Conservation (phyloP, 2,797 vertebrate species). For the Thripadectes ignobilis region DNA sequence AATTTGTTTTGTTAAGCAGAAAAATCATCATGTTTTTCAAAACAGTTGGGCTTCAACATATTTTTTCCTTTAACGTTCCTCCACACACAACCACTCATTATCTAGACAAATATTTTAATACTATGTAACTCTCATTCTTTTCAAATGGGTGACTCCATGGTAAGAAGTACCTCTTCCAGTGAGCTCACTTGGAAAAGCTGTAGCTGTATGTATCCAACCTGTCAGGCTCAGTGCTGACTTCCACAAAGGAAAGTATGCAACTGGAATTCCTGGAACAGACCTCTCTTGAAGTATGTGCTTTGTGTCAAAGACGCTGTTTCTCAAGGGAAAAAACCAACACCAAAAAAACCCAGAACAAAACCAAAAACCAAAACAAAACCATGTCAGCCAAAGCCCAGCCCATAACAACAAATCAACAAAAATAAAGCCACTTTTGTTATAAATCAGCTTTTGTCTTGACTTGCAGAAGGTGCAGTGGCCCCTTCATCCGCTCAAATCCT, state of each 20-base stretch:
- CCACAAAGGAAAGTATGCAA: constrained; percentile 15
- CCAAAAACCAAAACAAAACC: not conserved
- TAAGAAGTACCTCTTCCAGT: constrained; percentile 3
- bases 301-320: not conserved
- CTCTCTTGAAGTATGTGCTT: not conserved
- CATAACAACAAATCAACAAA: not conserved
- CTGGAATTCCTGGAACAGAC: constrained; percentile 35
- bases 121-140: not conserved
- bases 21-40: not conserved
- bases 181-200: not conserved
- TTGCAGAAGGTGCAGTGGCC: constrained; percentile 4
- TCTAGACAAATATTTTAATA: constrained; percentile 24
- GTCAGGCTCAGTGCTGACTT: not conserved
- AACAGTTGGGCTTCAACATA: not conserved
- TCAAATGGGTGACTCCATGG: not conserved
- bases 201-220: not conserved
- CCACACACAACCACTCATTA: not conserved
- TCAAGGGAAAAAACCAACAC: not conserved
- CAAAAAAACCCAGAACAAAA: not conserved
- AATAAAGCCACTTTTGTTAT: not conserved
- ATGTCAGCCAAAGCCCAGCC: not conserved
- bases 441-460: constrained; percentile 22
- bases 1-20: not conserved
- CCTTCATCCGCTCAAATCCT: constrained; percentile 1
- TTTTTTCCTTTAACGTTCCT: constrained; percentile 24